Evolutionary conservation across 2,888 invertebrate genomes (phyloP).

Genomic region (Thumatha senex): DNA sequence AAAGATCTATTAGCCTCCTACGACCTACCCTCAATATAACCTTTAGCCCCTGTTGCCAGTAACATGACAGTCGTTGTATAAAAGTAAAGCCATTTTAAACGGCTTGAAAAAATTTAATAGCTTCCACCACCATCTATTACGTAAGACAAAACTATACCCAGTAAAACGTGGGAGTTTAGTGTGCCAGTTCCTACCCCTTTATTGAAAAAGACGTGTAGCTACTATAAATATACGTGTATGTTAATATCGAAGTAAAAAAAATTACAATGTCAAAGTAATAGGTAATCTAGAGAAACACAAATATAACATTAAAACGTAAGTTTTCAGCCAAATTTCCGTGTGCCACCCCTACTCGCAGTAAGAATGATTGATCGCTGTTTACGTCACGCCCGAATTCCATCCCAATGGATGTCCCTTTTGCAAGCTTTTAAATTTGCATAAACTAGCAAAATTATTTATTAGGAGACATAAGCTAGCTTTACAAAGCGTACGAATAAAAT

Average conservation of each 20-base stretch:
- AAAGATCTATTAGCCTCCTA: no score
- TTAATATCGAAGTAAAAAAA: not conserved
- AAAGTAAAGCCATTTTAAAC: no score
- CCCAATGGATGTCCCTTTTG: slow-evolving; percentile 27
- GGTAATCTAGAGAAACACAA: slow-evolving; percentile 10
- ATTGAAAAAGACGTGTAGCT: no score
- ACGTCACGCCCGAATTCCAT: slow-evolving; percentile 29
- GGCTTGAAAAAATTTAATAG: no score
- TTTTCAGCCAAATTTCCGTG: slow-evolving; percentile 13
- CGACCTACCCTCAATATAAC: no score
- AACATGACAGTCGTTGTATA: no score
- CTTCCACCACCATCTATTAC: no score
- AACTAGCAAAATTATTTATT: slow-evolving; percentile 31
- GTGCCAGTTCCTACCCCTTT: no score
- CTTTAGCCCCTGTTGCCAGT: no score
- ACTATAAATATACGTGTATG: no score
- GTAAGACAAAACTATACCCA: no score
- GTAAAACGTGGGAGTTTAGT: no score
- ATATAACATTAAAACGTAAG: slow-evolving; percentile 13
- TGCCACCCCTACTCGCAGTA: slow-evolving; percentile 27
- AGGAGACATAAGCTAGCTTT: slow-evolving; percentile 8
- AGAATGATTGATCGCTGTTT: slow-evolving; percentile 38
- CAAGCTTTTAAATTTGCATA: slow-evolving; percentile 36
- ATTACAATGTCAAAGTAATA: not conserved
- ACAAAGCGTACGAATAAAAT: slow-evolving; percentile 12